These are phyloP conservation scores for Tamias sibiricus DNA, from an alignment of 2,113 vertebrate species.

Conservation along the genomic window DNA sequence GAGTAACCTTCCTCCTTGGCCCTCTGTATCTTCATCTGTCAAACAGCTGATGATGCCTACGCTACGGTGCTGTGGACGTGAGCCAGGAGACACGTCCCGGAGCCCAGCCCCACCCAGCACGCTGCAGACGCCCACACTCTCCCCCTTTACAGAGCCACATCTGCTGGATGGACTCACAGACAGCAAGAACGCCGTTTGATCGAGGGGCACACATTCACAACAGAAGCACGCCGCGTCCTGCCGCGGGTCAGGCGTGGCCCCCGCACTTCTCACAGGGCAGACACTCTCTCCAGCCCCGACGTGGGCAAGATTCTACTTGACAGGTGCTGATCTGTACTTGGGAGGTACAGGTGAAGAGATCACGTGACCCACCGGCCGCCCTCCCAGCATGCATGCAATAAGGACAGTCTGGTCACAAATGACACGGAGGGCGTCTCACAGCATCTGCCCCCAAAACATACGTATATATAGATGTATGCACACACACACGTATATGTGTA, in stretches of 20 bases:
- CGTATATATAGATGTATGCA: too few species aligned
- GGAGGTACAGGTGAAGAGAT: not conserved
- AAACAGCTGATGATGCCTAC: not conserved
- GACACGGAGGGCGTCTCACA: not conserved
- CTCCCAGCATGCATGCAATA: not conserved
- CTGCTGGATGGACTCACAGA: not conserved
- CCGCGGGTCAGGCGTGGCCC: not conserved
- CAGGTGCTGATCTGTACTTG: not conserved
- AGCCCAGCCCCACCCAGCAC: not conserved
- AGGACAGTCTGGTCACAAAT: not conserved
- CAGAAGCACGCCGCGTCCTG: not conserved
- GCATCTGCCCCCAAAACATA: not conserved
- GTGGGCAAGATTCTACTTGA: too few species aligned
- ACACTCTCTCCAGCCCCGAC: not conserved
- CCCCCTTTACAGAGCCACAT: not conserved
- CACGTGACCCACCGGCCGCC: not conserved
- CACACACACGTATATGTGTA: too few species aligned
- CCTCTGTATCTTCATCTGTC: not conserved
- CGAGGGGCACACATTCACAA: fast-evolving
- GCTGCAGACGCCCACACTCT: not conserved
- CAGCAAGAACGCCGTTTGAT: not conserved
- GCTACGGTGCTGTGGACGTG: not conserved
- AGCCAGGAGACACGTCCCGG: not conserved
- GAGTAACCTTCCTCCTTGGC: not conserved
- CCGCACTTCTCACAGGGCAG: not conserved